Evolutionary conservation across 1,140 invertebrate genomes (phyloP), one percentile per base, ranked within the genome.

Genomic region (Psix sp.): DNA sequence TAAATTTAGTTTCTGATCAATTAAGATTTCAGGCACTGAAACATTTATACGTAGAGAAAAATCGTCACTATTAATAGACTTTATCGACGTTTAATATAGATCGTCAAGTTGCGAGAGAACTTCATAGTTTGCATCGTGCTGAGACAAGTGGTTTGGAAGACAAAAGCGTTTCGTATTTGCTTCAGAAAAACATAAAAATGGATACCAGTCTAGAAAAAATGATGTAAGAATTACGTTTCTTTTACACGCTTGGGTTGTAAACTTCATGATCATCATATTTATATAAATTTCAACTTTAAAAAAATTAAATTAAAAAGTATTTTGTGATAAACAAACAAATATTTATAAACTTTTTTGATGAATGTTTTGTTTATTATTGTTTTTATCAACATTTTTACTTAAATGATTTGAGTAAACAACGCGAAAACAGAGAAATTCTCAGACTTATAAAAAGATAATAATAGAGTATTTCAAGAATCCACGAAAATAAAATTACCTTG

Each of bases 41-140:
- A 4, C 16, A 16, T 49, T 24, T 70, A 49, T 48, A 71, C 26
- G 29, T 49, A 46, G 15, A 62, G 43, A 62, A 57, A 71, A 71
- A 71, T 49, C 35, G 29, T 15, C 2, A 11, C n/a, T 71, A 71
- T 40, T 17, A 72, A 72, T 72, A 72, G 68, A 45, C 66, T 73
- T 46, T 65, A 73, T 73, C 68, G 68, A 73, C 60, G 68, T 73
- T 36, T 40, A 60, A 65, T 73, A 73, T 66, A 73, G 59, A 73
- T 65, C 46, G 14, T 65, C 38, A 66, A 33, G 68, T 45, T 46
- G 59, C 18, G 36, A 46, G 52, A 60, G 51, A 43, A 62, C 36
- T 42, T 63, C 21, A 40, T 57, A 62, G 48, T 57, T 13, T 21
- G 38, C 11, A 33, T 52, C 33, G 54, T 17, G 33, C 16, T 17